phyloP scores from a whole-genome alignment of 2,888 invertebrate genomes.

The Chesias legatella region DNA sequence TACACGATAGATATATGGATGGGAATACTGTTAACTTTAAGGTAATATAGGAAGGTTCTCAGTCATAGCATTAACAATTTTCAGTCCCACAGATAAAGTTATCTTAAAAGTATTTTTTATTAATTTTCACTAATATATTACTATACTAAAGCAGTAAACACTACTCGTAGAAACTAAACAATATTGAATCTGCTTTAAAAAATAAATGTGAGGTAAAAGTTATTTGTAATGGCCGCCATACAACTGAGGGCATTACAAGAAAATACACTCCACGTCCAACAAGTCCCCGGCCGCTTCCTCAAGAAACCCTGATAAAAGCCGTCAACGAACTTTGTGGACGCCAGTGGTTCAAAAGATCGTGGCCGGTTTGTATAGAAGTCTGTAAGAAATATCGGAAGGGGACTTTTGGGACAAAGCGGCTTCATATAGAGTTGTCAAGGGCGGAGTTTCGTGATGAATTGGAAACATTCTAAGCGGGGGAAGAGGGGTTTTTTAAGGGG shows the following conservation, averaged over 20 bases:
- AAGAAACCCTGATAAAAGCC: conserved; percentile 31
- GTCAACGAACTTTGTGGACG: conserved; percentile 38
- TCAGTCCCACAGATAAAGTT: too few relatives aligned
- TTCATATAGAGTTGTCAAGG: conserved; percentile 83
- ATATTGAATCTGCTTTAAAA: conserved; percentile 54
- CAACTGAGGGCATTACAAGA: conserved; percentile 60
- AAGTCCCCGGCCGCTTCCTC: conserved; percentile 41
- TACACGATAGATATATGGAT: conserved; percentile 12
- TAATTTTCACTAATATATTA: conserved; percentile 9
- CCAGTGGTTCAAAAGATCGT: conserved; percentile 37
- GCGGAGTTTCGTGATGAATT: conserved; percentile 81
- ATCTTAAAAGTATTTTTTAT: conserved; percentile 1
- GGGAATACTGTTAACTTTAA: conserved; percentile 2
- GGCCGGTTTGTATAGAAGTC: conserved; percentile 16
- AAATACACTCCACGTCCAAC: conserved; percentile 54
- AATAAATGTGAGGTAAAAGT: conserved; percentile 60
- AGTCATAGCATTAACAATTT: too few relatives aligned
- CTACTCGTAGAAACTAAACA: conserved; percentile 36
- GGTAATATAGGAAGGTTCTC: too few relatives aligned
- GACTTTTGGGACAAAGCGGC: conserved; percentile 56
- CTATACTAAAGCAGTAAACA: conserved; percentile 29
- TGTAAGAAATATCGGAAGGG: conserved; percentile 40
- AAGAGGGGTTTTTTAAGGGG: conserved; percentile 66
- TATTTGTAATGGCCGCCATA: conserved; percentile 69
- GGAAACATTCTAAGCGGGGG: conserved; percentile 72